Evolutionary conservation across 2,888 invertebrate species (phyloP).

Genomic region (Marronus borbonicus): DNA sequence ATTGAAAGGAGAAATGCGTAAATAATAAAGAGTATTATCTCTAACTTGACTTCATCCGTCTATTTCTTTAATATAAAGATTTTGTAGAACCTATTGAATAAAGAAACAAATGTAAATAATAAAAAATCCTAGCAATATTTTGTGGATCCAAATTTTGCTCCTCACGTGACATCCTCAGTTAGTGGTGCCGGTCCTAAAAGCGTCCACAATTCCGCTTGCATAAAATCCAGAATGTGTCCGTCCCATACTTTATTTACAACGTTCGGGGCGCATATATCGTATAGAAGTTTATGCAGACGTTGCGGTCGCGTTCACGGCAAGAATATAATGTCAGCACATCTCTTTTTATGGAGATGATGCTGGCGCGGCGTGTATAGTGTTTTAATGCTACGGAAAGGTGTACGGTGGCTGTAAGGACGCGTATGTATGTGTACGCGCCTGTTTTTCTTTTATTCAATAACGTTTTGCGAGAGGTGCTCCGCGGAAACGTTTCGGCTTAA

Average conservation of each 20-base stretch:
- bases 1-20: no score
- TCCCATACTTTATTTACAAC: constrained; percentile 38
- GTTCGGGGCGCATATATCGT: not conserved
- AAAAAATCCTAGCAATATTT: no score
- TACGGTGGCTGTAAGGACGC: no score
- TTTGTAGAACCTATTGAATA: no score
- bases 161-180: no score
- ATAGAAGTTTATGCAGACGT: constrained; percentile 26
- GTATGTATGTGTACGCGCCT: no score
- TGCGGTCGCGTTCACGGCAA: not conserved
- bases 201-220: not conserved
- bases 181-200: not conserved
- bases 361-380: not conserved
- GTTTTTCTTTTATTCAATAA: constrained; percentile 33
- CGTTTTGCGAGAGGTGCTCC: not conserved
- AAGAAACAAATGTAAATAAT: no score
- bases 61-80: no score
- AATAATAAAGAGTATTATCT: no score
- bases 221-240: constrained; percentile 38
- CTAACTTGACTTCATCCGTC: no score
- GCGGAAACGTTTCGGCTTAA: not conserved
- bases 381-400: constrained; percentile 19
- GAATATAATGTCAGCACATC: constrained; percentile 42
- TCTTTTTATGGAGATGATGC: constrained; percentile 25
- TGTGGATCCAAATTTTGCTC: no score